Conservation (phyloP, 2,797 vertebrate genomes). For the Heteromormyrus szaboi region DNA sequence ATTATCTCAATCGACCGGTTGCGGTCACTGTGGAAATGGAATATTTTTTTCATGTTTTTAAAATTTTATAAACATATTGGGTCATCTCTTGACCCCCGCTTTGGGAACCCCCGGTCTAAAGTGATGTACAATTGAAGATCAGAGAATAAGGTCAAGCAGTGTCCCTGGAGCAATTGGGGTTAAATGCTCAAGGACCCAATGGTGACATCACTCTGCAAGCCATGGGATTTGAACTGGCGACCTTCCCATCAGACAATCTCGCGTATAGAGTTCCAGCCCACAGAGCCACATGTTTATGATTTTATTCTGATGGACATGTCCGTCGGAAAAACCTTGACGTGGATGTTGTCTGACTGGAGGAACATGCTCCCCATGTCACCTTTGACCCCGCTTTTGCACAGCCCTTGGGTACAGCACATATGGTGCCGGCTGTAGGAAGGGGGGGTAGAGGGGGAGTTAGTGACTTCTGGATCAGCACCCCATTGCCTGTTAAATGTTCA, state of each 20-base stretch:
- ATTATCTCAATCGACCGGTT: neutral
- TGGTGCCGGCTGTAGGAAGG: neutral
- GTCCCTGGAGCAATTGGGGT: neutral
- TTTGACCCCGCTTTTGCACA: neutral
- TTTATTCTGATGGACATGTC: conserved; percentile 10
- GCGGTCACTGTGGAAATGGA: neutral
- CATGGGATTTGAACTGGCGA: neutral
- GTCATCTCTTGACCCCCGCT: neutral
- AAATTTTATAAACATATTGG: neutral
- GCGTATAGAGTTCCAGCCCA: neutral
- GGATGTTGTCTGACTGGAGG: conserved; percentile 8
- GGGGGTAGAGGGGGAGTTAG: neutral
- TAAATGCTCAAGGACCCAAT: neutral
- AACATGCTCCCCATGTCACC: neutral
- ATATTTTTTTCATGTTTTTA: neutral
- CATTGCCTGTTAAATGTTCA: conserved; percentile 8
- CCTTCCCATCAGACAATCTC: neutral
- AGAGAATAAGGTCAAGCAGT: neutral
- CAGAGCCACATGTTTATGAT: neutral
- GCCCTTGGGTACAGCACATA: neutral
- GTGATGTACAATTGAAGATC: neutral
- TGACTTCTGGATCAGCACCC: neutral
- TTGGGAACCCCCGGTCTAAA: neutral
- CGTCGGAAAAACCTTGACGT: conserved; percentile 24
- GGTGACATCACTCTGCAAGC: neutral